Percentiles rank a stretch among this genome's conserved stretches.
Evolutionary conservation across 2,797 vertebrate genomes (phyloP).

Genomic region (Hypotaenidia philippensis): DNA sequence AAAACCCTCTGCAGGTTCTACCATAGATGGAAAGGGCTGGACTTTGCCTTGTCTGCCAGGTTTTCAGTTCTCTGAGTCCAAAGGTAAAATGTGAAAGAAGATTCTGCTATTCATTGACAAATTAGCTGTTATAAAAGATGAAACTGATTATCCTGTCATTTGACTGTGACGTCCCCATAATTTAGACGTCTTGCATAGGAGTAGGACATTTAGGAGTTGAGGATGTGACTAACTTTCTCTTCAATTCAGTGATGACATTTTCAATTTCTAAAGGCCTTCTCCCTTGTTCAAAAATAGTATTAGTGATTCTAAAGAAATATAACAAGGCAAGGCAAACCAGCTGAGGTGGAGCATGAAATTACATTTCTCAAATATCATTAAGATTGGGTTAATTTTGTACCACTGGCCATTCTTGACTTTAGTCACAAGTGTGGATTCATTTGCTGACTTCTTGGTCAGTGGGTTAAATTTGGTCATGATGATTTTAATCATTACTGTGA

Average conservation of each 20-base stretch:
- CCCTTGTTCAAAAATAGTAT: not conserved
- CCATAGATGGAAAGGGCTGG: not conserved
- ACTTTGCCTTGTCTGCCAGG: not conserved
- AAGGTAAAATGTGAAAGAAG: not conserved
- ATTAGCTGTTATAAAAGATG: not conserved
- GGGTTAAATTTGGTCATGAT: constrained; percentile 22
- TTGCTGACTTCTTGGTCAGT: not conserved
- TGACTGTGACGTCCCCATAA: not conserved
- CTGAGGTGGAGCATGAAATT: constrained; percentile 63
- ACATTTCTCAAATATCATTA: constrained; percentile 43
- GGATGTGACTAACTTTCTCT: not conserved
- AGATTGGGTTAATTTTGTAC: constrained; percentile 41
- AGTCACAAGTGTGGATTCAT: constrained; percentile 17
- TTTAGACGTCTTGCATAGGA: not conserved
- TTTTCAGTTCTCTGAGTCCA: not conserved
- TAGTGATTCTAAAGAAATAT: not conserved
- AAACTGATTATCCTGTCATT: not conserved
- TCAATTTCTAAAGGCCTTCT: not conserved
- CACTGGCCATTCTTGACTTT: constrained; percentile 35
- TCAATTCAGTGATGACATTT: not conserved
- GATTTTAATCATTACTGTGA: constrained; percentile 30
- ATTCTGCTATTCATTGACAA: not conserved
- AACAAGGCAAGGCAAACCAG: constrained; percentile 21
- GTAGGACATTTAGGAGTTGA: not conserved
- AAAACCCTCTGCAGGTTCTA: not conserved